phyloP scores from a whole-genome alignment of 2,113 vertebrate species.

The Pogonocichla stellata region DNA sequence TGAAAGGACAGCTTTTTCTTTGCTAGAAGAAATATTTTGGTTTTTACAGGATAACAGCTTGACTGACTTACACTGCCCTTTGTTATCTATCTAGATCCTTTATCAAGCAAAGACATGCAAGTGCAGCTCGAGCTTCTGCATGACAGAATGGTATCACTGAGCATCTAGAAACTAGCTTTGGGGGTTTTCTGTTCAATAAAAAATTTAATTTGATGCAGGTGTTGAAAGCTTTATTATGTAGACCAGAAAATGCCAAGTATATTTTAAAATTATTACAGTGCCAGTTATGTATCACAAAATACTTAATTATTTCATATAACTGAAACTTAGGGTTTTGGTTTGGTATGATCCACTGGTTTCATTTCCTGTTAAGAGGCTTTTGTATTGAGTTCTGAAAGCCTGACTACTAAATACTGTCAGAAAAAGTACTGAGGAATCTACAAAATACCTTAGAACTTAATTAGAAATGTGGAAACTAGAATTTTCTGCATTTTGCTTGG shows the following conservation, averaged over 20 bases:
- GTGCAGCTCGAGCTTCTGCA: neutral
- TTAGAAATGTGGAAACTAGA: neutral
- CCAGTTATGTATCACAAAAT: neutral
- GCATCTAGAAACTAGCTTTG: neutral
- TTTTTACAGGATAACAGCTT: neutral
- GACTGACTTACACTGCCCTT: neutral
- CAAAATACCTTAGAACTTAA: neutral
- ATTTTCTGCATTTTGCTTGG: neutral
- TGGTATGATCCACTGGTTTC: neutral
- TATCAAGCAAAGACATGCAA: conserved; percentile 12
- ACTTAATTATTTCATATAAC: neutral
- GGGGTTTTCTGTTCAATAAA: neutral
- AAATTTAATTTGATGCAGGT: neutral
- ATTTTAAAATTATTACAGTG: neutral
- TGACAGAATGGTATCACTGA: neutral
- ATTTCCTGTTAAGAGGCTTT: neutral
- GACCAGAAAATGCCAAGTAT: neutral
- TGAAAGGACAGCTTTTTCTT: neutral
- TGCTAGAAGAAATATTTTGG: neutral
- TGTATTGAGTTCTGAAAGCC: neutral
- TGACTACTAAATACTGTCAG: neutral
- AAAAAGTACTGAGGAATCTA: neutral
- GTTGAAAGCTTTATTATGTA: neutral
- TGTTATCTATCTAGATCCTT: neutral
- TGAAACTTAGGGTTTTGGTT: neutral